These are phyloP conservation scores for Pluvialis apricaria DNA, from an alignment of 2,113 vertebrate species.

Conservation along the genomic window DNA sequence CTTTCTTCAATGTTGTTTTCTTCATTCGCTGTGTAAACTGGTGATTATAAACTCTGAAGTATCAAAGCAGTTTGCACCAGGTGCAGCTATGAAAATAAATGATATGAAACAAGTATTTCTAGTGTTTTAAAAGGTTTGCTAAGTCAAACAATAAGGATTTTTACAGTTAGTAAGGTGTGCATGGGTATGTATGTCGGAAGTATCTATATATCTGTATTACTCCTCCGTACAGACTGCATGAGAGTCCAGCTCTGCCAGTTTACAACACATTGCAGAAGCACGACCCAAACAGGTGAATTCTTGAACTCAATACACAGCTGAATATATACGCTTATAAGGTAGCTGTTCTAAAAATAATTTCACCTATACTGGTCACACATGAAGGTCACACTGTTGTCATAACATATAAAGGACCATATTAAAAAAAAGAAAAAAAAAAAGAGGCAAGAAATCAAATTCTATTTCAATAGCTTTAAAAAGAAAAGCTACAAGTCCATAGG, in stretches of 20 bases:
- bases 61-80: background rate
- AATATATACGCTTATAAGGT: background rate
- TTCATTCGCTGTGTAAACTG: background rate
- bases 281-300: background rate
- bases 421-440: background rate
- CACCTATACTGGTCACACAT: background rate
- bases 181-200: background rate
- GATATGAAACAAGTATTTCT: background rate
- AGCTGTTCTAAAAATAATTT: constrained; percentile 29
- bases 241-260: background rate
- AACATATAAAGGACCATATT: background rate
- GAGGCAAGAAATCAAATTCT: background rate
- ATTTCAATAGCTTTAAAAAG: background rate
- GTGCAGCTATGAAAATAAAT: background rate
- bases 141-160: background rate
- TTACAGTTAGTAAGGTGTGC: background rate
- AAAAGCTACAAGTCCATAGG: background rate
- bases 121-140: background rate
- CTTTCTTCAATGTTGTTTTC: background rate
- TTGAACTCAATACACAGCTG: background rate
- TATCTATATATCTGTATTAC: no score
- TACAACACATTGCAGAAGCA: background rate
- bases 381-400: constrained; percentile 51
- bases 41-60: background rate
- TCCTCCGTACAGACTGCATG: background rate